Evolutionary conservation across 2,888 invertebrate species (phyloP), one percentile per base, ranked within the genome.

Genomic region (Liopterus haemorrhoidalis): DNA sequence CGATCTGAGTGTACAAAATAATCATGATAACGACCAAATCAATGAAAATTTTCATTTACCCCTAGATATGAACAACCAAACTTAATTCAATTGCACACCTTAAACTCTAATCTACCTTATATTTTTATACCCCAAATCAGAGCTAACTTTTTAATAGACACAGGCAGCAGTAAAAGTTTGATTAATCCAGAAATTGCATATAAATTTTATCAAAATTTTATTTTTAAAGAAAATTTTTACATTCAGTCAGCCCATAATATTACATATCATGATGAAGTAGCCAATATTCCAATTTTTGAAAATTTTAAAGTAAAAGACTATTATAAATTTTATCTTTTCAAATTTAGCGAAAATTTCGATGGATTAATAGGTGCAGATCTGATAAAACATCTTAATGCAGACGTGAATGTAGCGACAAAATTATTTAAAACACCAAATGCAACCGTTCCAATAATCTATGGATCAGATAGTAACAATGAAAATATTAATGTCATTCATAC

Each of bases 191-290:
- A 6, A 24, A 8, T 24, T 8, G 24, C 24, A 24, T n/a, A 24
- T n/a, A 24, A 24, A 24, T 24, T 24, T 24, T 24, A 24, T n/a
- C 24, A n/a, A 24, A 24, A n/a, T 6, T 24, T 24, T n/a, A 24
- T 24, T 24, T 24, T 8, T 24, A 24, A 24, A 8, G 24, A 24
- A 24, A 6, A 24, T 24, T 24, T 24, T n/a, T 8, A 24, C n/a
- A 24, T 24, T 8, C 24, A 24, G n/a, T 8, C 24, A n/a, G 24
- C n/a, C 6, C 24, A 24, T n/a, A n/a, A 24, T 24, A 24, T 24
- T 24, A 24, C 24, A n/a, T n/a, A 24, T 24, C 24, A 24, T n/a
- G 24, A 24, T 24, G n/a, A 24, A 24, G 24, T 24, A 6, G 6
- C 6, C n/a, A n/a, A 24, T 8, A 24, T 24, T 24, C 24, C 24